These are phyloP conservation scores for Epinephelus awoara DNA, from an alignment of 2,797 vertebrate species.

Conservation along the genomic window DNA sequence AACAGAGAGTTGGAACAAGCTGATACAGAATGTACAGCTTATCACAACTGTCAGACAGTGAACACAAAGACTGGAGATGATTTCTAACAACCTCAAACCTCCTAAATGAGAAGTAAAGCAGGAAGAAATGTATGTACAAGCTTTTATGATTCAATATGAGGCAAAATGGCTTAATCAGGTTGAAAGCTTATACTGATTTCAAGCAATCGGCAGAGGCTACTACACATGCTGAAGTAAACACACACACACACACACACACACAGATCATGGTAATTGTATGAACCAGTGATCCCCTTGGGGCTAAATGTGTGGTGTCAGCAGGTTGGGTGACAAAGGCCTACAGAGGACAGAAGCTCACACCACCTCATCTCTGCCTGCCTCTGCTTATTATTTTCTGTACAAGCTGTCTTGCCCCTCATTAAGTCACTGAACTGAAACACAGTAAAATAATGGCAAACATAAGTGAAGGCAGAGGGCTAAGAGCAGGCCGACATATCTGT, in stretches of 20 bases:
- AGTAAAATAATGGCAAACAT: slow-evolving; percentile 31
- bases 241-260: slow-evolving; percentile 33
- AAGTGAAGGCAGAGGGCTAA: slow-evolving; percentile 13
- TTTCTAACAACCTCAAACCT: slow-evolving; percentile 1
- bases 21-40: slow-evolving; percentile 6
- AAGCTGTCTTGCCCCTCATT: slow-evolving; percentile 29
- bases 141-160: background rate
- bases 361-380: slow-evolving; percentile 46
- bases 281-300: slow-evolving; percentile 66
- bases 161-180: slow-evolving; percentile 32
- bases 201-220: slow-evolving; percentile 31
- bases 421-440: slow-evolving; percentile 39
- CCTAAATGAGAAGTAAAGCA: background rate
- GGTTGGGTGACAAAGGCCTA: slow-evolving; percentile 71
- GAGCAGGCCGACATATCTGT: slow-evolving; percentile 42
- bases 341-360: slow-evolving; percentile 68
- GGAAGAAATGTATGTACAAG: background rate
- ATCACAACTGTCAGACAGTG: background rate
- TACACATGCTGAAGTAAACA: slow-evolving; percentile 14
- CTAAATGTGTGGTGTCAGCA: slow-evolving; percentile 74
- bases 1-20: background rate
- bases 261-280: slow-evolving; percentile 64
- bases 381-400: slow-evolving; percentile 36
- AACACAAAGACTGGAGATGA: background rate
- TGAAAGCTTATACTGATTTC: slow-evolving; percentile 37